Evolutionary conservation across 2,888 invertebrate species (phyloP).

Genomic region (Cantharis rustica): DNA sequence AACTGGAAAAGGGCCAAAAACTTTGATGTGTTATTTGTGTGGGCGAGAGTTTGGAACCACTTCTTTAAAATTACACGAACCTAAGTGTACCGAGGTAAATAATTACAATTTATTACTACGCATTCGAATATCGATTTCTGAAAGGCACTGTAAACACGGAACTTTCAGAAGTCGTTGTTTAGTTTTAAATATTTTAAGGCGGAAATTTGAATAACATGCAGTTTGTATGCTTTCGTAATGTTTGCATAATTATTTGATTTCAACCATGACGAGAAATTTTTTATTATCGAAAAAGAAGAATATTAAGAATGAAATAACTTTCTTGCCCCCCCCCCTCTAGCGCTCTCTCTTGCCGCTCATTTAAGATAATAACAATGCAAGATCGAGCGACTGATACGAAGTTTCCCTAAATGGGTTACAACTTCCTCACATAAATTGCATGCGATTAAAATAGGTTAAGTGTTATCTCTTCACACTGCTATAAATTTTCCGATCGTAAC

Average conservation of each 20-base stretch:
- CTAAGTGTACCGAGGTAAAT: slow-evolving; percentile 65
- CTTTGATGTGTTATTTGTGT: slow-evolving; percentile 67
- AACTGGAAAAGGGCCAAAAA: slow-evolving; percentile 37
- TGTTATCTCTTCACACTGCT: neutral
- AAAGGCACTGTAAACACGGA: neutral
- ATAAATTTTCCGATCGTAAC: neutral
- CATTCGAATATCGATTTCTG: neutral
- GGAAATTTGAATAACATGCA: neutral
- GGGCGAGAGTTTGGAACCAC: slow-evolving; percentile 69
- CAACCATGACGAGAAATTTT: too few relatives aligned
- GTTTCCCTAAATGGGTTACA: neutral
- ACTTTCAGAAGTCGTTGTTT: neutral
- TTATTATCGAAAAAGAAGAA: too few relatives aligned
- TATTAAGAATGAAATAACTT: neutral
- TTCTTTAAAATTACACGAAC: slow-evolving; percentile 69
- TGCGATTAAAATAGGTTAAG: neutral
- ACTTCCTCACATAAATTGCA: neutral
- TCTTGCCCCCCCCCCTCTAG: neutral
- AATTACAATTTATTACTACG: neutral
- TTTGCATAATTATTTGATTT: neutral
- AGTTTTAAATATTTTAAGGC: neutral
- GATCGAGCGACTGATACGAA: neutral
- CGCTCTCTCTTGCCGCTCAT: neutral
- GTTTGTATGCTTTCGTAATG: neutral
- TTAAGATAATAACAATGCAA: neutral